These are phyloP conservation scores for Diarsia brunnea DNA, from an alignment of 2,888 invertebrate genomes.

Conservation along the genomic window DNA sequence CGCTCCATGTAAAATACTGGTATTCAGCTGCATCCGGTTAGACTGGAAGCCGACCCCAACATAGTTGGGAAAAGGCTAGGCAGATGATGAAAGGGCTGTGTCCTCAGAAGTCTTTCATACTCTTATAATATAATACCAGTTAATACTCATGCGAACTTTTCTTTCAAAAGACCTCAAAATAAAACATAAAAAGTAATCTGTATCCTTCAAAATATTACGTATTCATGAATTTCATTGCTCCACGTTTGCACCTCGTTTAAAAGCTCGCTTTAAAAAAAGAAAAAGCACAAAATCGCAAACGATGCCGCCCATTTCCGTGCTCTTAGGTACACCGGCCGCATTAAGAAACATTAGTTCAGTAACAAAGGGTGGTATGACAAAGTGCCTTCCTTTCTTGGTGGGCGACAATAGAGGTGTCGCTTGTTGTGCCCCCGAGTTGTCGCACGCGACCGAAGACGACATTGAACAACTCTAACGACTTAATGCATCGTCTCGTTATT, in stretches of 20 bases:
- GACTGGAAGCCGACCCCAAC: too few relatives aligned
- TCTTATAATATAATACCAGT: not conserved
- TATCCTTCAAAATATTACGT: slow-evolving; percentile 37
- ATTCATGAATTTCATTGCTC: slow-evolving; percentile 51
- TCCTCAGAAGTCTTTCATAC: not conserved
- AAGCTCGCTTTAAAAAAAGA: slow-evolving; percentile 57
- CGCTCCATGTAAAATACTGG: too few relatives aligned
- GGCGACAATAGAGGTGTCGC: slow-evolving; percentile 78
- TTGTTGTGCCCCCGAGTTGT: slow-evolving; percentile 69
- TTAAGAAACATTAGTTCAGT: slow-evolving; percentile 85
- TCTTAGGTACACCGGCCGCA: slow-evolving; percentile 76
- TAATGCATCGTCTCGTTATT: slow-evolving; percentile 83
- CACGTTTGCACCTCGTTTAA: slow-evolving; percentile 42
- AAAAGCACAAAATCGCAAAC: slow-evolving; percentile 73
- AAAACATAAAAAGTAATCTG: slow-evolving; percentile 20
- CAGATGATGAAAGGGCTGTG: too few relatives aligned
- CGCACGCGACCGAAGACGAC: slow-evolving; percentile 73
- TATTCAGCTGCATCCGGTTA: too few relatives aligned
- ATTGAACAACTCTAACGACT: slow-evolving; percentile 81
- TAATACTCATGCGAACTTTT: not conserved
- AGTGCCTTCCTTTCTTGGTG: slow-evolving; percentile 79
- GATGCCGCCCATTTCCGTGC: slow-evolving; percentile 77
- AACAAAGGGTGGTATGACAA: slow-evolving; percentile 85
- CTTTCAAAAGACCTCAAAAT: not conserved
- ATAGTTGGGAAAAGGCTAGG: too few relatives aligned